A percentile compares a stretch with the other conserved stretches of the same genome.
Evolutionary conservation across 2,797 vertebrate genomes (phyloP).

Genomic region (Hirundo rustica): DNA sequence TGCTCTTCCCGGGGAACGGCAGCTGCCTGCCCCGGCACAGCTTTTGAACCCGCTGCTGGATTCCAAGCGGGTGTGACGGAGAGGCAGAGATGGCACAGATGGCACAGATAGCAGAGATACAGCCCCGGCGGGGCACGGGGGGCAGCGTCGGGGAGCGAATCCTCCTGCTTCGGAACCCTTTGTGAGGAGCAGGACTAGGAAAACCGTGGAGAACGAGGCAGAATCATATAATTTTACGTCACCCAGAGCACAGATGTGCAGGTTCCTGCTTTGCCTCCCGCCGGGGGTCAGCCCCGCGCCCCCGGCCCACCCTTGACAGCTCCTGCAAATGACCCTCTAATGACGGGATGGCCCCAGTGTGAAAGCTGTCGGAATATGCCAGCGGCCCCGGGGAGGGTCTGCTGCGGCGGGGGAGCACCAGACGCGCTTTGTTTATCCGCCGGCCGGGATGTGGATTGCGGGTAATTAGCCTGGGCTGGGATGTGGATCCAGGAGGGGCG

Average conservation of each 20-base stretch:
- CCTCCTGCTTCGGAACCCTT: accelerated
- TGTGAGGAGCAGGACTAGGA: background rate
- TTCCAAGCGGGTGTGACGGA: background rate
- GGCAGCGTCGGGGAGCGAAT: accelerated
- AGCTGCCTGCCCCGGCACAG: background rate
- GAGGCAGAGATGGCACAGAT: slow-evolving; percentile 21
- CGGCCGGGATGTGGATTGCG: slow-evolving; percentile 67
- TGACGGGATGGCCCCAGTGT: slow-evolving; percentile 30
- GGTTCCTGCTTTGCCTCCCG: background rate
- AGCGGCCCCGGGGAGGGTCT: background rate
- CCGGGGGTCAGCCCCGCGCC: slow-evolving; percentile 1
- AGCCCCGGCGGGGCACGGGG: background rate
- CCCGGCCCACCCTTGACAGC: slow-evolving; percentile 17
- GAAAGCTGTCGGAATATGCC: slow-evolving; percentile 10
- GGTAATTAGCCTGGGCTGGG: slow-evolving; percentile 1
- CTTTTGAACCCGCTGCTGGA: background rate
- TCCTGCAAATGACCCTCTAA: slow-evolving; percentile 70
- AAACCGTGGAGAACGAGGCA: background rate
- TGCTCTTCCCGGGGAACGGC: background rate
- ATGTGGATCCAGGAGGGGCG: slow-evolving; percentile 9
- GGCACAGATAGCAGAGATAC: slow-evolving; percentile 15
- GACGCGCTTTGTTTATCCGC: slow-evolving; percentile 66
- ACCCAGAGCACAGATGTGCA: background rate
- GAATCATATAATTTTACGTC: background rate
- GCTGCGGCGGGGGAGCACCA: background rate